Evolutionary conservation across 2,888 invertebrate genomes (phyloP).

Genomic region (Leptopterna dolabrata): DNA sequence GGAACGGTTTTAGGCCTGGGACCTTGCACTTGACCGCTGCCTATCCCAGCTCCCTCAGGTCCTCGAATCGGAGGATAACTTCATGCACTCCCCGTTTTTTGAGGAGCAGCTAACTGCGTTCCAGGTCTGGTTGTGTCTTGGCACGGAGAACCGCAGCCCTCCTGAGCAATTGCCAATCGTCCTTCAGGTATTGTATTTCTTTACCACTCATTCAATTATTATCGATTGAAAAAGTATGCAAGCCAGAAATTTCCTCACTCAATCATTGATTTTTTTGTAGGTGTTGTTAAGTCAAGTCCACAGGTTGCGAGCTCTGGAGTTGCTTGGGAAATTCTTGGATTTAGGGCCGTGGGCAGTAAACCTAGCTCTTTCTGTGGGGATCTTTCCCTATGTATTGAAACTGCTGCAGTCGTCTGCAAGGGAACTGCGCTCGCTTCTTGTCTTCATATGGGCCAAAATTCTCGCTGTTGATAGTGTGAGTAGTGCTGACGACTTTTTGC

Average conservation of each 20-base stretch:
- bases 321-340: slow-evolving; percentile 93
- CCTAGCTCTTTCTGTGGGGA: slow-evolving; percentile 94
- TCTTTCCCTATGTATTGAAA: slow-evolving; percentile 98
- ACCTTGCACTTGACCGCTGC: slow-evolving; percentile 93
- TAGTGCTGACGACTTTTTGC: slow-evolving; percentile 61
- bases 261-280: slow-evolving; percentile 64
- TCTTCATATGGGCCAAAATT: slow-evolving; percentile 99
- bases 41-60: slow-evolving; percentile 88
- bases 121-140: slow-evolving; percentile 91
- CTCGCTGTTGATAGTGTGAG: slow-evolving; percentile 93
- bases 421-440: slow-evolving; percentile 91
- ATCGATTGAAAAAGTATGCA: too few relatives aligned
- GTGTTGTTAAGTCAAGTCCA: slow-evolving; percentile 81
- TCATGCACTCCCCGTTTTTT: slow-evolving; percentile 87
- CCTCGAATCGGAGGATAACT: slow-evolving; percentile 70
- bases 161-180: slow-evolving; percentile 98
- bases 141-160: slow-evolving; percentile 81
- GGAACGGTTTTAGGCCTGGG: slow-evolving; percentile 85
- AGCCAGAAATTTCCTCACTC: too few relatives aligned
- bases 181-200: slow-evolving; percentile 80
- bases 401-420: slow-evolving; percentile 93
- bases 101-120: slow-evolving; percentile 98
- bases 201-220: not conserved
- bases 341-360: slow-evolving; percentile 97
- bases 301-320: slow-evolving; percentile 91